Percentiles rank a stretch among this genome's conserved stretches.
Conservation (phyloP, 2,888 invertebrate species). For the Synergus laeviventris region DNA sequence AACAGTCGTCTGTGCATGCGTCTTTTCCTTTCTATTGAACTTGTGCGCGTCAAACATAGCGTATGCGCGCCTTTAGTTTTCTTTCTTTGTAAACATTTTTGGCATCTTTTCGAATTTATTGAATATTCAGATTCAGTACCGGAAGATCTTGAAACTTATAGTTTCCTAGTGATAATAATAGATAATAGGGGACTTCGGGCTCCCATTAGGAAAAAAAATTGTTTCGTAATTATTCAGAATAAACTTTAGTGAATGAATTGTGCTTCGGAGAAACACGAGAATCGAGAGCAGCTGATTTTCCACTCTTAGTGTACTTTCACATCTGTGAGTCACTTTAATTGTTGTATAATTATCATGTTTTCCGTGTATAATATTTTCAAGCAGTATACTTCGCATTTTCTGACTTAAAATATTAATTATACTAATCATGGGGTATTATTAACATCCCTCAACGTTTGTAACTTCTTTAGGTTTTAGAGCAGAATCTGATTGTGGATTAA, state of each 20-base stretch:
- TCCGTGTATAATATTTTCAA: not conserved
- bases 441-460: no score
- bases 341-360: not conserved
- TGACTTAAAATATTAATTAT: not conserved
- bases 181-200: not conserved
- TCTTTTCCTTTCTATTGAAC: conserved; percentile 47
- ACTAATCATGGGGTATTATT: no score
- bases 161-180: not conserved
- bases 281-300: conserved; percentile 35
- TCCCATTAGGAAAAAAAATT: not conserved
- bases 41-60: not conserved
- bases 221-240: not conserved
- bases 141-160: not conserved
- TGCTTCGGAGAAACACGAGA: conserved; percentile 15
- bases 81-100: not conserved
- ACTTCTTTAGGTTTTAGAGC: no score
- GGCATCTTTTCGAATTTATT: not conserved
- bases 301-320: conserved; percentile 17
- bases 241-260: not conserved
- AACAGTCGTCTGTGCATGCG: not conserved
- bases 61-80: not conserved
- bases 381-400: not conserved
- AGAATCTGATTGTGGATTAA: no score
- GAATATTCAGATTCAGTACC: not conserved
- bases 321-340: conserved; percentile 25